A percentile compares a stretch with the other conserved stretches of the same genome.
These are phyloP conservation scores for Neoascia interrupta DNA, from an alignment of 2,888 invertebrate species.

Conservation along the genomic window DNA sequence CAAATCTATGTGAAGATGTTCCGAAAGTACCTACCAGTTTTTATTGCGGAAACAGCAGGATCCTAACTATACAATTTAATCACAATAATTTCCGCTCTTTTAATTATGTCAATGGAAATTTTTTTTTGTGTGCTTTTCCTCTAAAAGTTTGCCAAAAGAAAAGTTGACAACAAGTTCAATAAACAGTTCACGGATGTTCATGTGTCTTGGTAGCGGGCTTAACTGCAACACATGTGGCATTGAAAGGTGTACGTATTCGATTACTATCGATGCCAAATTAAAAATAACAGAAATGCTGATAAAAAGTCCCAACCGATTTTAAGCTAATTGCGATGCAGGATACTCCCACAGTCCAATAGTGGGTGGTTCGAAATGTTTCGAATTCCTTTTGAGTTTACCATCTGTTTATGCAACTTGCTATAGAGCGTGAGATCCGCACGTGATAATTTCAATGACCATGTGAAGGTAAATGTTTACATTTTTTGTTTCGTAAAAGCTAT, in stretches of 20 bases:
- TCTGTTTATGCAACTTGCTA: conserved; percentile 41
- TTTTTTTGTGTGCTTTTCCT: no score
- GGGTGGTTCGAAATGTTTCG: no score
- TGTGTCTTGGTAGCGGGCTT: conserved; percentile 9
- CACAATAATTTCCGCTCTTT: no score
- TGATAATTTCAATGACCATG: conserved; percentile 11
- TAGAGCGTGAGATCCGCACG: conserved; percentile 17
- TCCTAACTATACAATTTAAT: no score
- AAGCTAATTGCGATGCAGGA: conserved; percentile 48
- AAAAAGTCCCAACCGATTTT: conserved; percentile 8
- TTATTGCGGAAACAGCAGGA: no score
- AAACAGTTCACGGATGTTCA: conserved; percentile 32
- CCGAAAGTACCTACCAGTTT: no score
- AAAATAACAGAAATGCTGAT: conserved; percentile 25
- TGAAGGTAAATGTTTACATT: conserved; percentile 8
- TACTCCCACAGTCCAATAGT: no score
- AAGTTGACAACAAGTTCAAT: conserved; percentile 23
- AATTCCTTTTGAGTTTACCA: conserved; percentile 19
- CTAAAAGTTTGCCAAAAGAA: conserved; percentile 44
- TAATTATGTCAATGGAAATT: no score
- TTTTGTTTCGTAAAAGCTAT: no score
- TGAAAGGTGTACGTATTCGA: conserved; percentile 34
- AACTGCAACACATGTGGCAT: conserved; percentile 14
- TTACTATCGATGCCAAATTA: conserved; percentile 44
- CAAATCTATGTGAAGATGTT: no score